Evolutionary conservation across 2,113 vertebrate species (phyloP).

Genomic region (Taurulus bubalis): DNA sequence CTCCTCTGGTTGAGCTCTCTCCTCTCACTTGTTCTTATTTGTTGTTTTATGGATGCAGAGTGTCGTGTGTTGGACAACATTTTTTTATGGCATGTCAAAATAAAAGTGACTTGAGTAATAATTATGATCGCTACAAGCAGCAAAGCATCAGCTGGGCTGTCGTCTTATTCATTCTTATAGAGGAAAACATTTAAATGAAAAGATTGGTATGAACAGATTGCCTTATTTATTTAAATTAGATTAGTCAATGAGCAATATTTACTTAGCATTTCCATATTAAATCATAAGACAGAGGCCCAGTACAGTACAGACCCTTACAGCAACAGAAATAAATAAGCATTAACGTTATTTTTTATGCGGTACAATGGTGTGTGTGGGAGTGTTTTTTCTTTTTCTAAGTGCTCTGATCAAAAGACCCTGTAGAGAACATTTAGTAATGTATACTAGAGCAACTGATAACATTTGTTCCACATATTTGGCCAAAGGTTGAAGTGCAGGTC

Average conservation of each 20-base stretch:
- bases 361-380: background rate
- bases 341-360: background rate
- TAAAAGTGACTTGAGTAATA: slow-evolving; percentile 14
- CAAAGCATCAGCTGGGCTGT: background rate
- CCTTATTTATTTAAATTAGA: slow-evolving; percentile 4
- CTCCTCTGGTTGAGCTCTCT: background rate
- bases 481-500: background rate
- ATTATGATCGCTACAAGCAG: slow-evolving; percentile 17
- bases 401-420: background rate
- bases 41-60: background rate
- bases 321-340: background rate
- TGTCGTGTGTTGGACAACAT: background rate
- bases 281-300: background rate
- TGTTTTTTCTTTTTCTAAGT: background rate
- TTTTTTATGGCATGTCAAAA: slow-evolving; percentile 6
- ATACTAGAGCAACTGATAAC: background rate
- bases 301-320: background rate
- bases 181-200: background rate
- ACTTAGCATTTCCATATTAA: background rate
- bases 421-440: background rate
- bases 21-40: background rate
- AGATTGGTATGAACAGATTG: background rate
- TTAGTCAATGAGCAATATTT: background rate
- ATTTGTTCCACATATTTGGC: background rate
- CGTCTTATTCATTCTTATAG: background rate